Evolutionary conservation across 1,140 invertebrate genomes (phyloP), one percentile per base, ranked within the genome.

Genomic region (Oryctes rhinoceros): DNA sequence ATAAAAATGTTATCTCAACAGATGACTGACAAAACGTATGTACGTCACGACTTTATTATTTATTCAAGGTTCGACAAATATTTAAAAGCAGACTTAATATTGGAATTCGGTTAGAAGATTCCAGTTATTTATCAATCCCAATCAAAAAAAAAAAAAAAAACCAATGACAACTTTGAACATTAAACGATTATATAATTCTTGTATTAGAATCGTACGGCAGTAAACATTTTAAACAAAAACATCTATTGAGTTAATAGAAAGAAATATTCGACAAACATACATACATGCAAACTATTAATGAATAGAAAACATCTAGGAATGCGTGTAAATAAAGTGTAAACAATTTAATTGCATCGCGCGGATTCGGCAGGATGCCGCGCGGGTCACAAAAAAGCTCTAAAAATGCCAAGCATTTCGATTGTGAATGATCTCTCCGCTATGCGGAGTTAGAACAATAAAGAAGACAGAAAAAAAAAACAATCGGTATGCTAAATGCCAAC

Each of bases 401-500:
- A 59, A 18, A 59, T 59, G 53, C 18, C 15, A 59, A 59, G n/a
- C 18, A 59, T 59, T 18, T 59, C n/a, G 53, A 59, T 59, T 59
- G 53, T 59, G 15, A 59, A 59, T 15, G 18, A 59, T n/a, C 15
- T 59, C 15, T n/a, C 4, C 15, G 53, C 18, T 59, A 59, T 59
- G 53, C 53, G 53, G n/a, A 59, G 53, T 20, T 59, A 59, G 15
- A 59, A 59, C 53, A 59, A 59, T 59, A 59, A 59, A 18, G 18
- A 18, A 59, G 53, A n/a, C 53, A 59, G 53, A n/a, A n/a, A 53
- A 53, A 11, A 53, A 11, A 59, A 59, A 18, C 13, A 59, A 59
- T 59, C 53, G 53, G 53, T 59, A 59, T 59, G 53, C n/a, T 18
- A 59, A 59, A 59, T 59, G 53, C n/a, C 53, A 59, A 59, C 18